Evolutionary conservation across 2,888 invertebrate species (phyloP).

Genomic region (Himalopsyche japonica): DNA sequence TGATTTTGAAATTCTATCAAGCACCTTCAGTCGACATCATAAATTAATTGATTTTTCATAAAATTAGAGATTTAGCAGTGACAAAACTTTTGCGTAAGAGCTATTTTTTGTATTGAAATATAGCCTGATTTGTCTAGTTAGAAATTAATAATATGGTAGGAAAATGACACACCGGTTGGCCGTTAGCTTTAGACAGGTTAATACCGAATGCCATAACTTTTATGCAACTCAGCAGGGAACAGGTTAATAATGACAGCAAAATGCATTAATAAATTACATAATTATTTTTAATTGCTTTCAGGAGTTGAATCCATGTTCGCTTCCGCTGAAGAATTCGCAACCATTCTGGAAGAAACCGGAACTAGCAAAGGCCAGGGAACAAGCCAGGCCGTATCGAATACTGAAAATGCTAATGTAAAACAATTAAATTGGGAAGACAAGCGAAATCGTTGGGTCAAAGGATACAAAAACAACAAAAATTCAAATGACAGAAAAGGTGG

Average conservation of each 20-base stretch:
- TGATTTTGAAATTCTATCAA: no score
- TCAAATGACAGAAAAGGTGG: not conserved
- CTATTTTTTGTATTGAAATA: no score
- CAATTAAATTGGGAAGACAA: constrained; percentile 84
- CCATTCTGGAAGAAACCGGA: constrained; percentile 82
- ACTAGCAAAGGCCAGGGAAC: constrained; percentile 65
- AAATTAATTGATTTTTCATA: no score
- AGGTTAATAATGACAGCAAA: not conserved
- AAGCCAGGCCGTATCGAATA: constrained; percentile 70
- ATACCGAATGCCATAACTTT: no score
- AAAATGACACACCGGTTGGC: no score
- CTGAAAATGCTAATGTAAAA: constrained; percentile 76
- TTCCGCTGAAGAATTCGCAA: constrained; percentile 87
- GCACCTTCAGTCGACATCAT: no score
- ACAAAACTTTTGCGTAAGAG: no score
- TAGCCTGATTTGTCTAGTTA: no score
- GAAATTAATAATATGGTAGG: no score
- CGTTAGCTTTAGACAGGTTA: no score
- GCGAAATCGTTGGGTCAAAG: constrained; percentile 63
- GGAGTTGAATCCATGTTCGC: constrained; percentile 73
- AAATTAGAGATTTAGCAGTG: no score
- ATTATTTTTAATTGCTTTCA: constrained; percentile 17
- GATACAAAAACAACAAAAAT: constrained; percentile 4
- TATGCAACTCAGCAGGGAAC: no score
- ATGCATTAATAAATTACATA: not conserved